phyloP scores from a whole-genome alignment of 2,797 vertebrate species.

The Spea hammondii region DNA sequence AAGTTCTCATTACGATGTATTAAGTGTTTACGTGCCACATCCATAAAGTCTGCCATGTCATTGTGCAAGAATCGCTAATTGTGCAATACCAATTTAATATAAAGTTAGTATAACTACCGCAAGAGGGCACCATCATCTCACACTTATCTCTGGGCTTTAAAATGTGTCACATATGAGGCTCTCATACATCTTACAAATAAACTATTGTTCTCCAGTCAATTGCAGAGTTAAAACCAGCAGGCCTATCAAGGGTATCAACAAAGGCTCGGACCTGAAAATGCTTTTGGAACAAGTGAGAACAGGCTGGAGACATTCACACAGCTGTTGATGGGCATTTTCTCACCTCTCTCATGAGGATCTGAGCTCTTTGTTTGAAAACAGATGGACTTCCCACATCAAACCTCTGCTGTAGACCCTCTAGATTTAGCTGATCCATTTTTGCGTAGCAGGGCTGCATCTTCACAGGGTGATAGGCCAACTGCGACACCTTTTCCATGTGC shows the following conservation, averaged over 20 bases:
- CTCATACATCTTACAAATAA: not conserved
- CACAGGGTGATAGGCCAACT: constrained; percentile 91
- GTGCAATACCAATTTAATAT: not conserved
- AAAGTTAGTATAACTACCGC: too few relatives aligned
- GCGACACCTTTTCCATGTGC: constrained; percentile 92
- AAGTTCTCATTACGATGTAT: too few relatives aligned
- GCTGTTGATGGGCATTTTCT: not conserved
- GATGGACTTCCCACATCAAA: constrained; percentile 85
- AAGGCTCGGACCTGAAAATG: not conserved
- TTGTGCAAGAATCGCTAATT: too few relatives aligned
- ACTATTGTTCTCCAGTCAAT: not conserved
- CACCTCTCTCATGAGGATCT: constrained; percentile 97
- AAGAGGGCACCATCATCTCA: too few relatives aligned
- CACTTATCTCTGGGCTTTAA: too few relatives aligned
- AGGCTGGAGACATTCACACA: not conserved
- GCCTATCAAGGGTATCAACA: not conserved
- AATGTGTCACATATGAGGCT: too few relatives aligned
- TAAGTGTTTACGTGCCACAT: too few relatives aligned
- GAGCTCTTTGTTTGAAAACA: constrained; percentile 88
- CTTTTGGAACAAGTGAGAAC: not conserved
- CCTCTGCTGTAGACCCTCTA: constrained; percentile 92
- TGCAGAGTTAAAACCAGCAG: not conserved
- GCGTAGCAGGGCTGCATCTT: constrained; percentile 97
- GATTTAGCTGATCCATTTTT: constrained; percentile 86
- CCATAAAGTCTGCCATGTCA: too few relatives aligned